These are phyloP conservation scores for Hiodon alosoides DNA, from an alignment of 2,113 vertebrate genomes.

Conservation along the genomic window DNA sequence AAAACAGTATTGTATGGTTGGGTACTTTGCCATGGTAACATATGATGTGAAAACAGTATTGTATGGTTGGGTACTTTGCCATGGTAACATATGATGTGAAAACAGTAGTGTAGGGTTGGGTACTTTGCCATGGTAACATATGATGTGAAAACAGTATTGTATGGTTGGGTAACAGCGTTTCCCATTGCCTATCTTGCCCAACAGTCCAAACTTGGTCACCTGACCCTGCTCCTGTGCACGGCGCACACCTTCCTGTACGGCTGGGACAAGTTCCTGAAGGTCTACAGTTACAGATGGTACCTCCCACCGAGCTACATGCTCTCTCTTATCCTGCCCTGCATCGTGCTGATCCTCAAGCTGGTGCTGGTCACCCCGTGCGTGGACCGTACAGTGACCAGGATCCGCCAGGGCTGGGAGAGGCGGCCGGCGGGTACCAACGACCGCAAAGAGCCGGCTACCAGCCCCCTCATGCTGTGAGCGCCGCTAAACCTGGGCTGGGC, in stretches of 20 bases:
- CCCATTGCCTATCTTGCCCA: constrained; percentile 25
- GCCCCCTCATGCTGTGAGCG: constrained; percentile 7
- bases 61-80: no score
- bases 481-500: neutral
- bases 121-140: no score
- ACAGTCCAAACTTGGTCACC: constrained; percentile 84
- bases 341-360: constrained; percentile 71
- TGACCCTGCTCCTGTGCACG: constrained; percentile 78
- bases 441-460: neutral
- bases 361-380: constrained; percentile 77
- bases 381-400: constrained; percentile 66
- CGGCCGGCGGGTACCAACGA: constrained; percentile 9
- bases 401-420: constrained; percentile 85
- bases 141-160: no score
- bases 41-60: no score
- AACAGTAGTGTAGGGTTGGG: no score
- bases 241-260: constrained; percentile 73
- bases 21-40: no score
- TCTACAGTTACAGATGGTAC: constrained; percentile 65
- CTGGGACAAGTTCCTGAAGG: constrained; percentile 67
- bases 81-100: no score
- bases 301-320: constrained; percentile 72
- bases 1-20: no score
- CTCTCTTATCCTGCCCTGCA: constrained; percentile 72
- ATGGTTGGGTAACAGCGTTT: no score